Evolutionary conservation across 2,113 vertebrate genomes (phyloP), one percentile per base, ranked within the genome.

Genomic region (Ammospiza nelsoni): DNA sequence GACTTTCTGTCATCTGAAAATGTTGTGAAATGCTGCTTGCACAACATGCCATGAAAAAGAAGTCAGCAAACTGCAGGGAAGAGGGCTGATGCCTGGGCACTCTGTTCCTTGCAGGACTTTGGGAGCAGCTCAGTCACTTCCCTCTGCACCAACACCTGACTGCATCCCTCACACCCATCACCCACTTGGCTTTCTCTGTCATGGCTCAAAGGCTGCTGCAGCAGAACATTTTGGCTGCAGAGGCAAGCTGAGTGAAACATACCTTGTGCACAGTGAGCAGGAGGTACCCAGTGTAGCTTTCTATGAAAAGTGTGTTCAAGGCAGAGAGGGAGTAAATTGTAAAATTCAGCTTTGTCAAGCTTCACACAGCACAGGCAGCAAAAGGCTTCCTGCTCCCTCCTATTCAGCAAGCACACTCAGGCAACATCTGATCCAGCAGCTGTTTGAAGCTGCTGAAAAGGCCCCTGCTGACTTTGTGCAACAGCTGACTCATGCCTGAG

Each of bases 381-480:
- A 73, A 93, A 83, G 72, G 11, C 54, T 94, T 76, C 43, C 76
- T 62, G 55, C 33, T 83, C 49, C 37, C 17, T 49, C n/a, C 27
- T 69, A 43, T 91, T 84, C 63, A 89, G 49, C 31, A 27, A 17
- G 57, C 2, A 49, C 31, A 25, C 14, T 58, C 31, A 31, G 27
- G 24, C 46, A 90, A 51, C 59, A 39, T 85, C 41, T 80, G 79
- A 90, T 89, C 41, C 51, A 74, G 69, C 43, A 80, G 59, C 63
- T 66, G 41, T 61, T 73, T 84, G 72, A 69, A 72, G 58, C 11
- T 80, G 51, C 62, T 94, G 82, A 86, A 92, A 95, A 76, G 67
- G 41, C 41, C 80, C 68, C 84, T 81, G n/a, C 59, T 89, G 90
- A 57, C 54, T 80, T 57, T 9, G 14, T 33, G 43, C 43, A 80